Evolutionary conservation across 2,113 vertebrate species (phyloP), one percentile per base, ranked within the genome.

Genomic region (Tylochromis polylepis): DNA sequence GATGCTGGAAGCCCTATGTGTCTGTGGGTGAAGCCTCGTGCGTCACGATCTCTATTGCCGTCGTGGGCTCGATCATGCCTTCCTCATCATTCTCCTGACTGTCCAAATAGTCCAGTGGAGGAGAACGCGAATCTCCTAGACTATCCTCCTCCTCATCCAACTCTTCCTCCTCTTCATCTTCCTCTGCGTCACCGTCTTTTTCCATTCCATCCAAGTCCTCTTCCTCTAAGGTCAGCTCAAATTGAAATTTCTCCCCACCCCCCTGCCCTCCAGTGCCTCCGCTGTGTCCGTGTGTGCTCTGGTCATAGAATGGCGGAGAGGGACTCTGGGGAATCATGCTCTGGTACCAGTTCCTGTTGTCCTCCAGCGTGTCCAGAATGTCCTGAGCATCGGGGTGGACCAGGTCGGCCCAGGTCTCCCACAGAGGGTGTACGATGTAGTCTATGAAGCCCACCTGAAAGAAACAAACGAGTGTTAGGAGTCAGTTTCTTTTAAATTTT

Each of bases 271-370:
- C 95, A 5, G 95, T 95, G 75, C 94, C 84, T 57, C 97, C 95
- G 5, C 96, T 90, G 87, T 97, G 98, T 85, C 97, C 97, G 87
- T 99, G 98, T 62, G 96, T 96, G 87, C 95, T 96, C 83, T 96
- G 96, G 77, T 99, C 98, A 0, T 99, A 98, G 91, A 98, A 96
- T 0, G 98, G 98, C 11, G 99, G 98, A 11, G 98, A 99, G 1
- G 99, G 99, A 87, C 99, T 99, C 95, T 99, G 98, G 67, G 99
- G 99, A 87, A 99, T 99, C 98, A 99, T 99, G 94, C 99, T 99
- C 97, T 99, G 99, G 95, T 99, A 99, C 98, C 98, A 99, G 97
- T 99, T 99, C 94, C 99, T 97, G 96, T 99, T 99, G 94, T 99
- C 99, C 95, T 99, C 98, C 91, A 99, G 92, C 0, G 98, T 99